These are phyloP conservation scores for Coccyzus lansbergi DNA, from an alignment of 2,797 vertebrate species.

Conservation along the genomic window DNA sequence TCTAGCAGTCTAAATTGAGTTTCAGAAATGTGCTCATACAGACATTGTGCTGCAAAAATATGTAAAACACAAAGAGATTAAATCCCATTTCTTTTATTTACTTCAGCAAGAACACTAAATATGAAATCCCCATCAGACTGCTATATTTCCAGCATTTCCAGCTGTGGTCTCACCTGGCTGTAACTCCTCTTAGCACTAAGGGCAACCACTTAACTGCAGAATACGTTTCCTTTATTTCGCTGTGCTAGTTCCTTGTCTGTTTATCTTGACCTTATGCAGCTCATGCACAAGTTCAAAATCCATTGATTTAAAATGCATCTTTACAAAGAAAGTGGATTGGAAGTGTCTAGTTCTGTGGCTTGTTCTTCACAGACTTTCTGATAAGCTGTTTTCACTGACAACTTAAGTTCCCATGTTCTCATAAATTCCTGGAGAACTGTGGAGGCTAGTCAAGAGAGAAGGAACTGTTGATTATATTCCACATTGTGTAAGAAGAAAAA, in stretches of 20 bases:
- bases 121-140: neutral
- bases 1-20: neutral
- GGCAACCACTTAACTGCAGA: neutral
- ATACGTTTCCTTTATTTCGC: neutral
- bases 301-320: neutral
- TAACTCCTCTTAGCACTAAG: neutral
- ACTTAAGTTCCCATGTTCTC: neutral
- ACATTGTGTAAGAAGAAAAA: neutral
- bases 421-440: neutral
- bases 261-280: neutral
- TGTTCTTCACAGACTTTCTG: neutral
- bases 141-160: neutral
- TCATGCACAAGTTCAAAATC: neutral
- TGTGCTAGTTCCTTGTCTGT: neutral
- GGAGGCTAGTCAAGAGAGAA: neutral
- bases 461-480: neutral
- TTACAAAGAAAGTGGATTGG: neutral
- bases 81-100: neutral
- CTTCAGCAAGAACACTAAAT: neutral
- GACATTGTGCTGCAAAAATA: neutral
- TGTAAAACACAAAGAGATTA: neutral
- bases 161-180: neutral
- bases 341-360: neutral
- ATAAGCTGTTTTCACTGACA: neutral
- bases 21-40: neutral